Evolutionary conservation across 2,113 vertebrate species (phyloP).

Genomic region (Boulengeromyrus knoepffleri): DNA sequence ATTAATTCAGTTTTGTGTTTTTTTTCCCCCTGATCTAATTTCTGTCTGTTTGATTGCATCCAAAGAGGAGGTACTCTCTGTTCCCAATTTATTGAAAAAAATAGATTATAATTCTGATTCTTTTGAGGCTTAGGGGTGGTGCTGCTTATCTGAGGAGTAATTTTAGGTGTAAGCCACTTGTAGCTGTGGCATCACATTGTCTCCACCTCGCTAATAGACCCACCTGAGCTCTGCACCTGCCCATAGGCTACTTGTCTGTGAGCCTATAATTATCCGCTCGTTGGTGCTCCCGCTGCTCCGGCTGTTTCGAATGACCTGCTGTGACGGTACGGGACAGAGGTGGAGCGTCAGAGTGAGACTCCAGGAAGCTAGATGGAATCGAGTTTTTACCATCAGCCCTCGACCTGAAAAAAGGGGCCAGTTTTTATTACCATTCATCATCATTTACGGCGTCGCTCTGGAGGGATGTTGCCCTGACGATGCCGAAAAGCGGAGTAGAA

Average conservation of each 20-base stretch:
- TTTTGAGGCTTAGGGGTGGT: background rate
- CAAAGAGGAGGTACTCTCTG: background rate
- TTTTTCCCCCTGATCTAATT: background rate
- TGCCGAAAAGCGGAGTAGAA: constrained; percentile 23
- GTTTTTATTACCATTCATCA: background rate
- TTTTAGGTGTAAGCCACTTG: no score
- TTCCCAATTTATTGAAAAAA: constrained; percentile 3
- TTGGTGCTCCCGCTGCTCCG: background rate
- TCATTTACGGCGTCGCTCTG: background rate
- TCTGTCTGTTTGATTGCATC: background rate
- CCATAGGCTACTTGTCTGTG: background rate
- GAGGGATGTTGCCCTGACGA: background rate
- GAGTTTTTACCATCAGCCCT: background rate
- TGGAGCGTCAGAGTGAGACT: background rate
- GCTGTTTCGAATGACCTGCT: background rate
- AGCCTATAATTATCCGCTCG: background rate
- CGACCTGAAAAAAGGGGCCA: background rate
- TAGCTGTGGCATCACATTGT: background rate
- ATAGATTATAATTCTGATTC: background rate
- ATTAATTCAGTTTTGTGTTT: background rate
- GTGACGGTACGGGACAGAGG: background rate
- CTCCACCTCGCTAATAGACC: background rate
- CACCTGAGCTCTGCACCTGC: background rate
- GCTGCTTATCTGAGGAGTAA: background rate
- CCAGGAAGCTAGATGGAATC: background rate